Base-by-base conservation (phyloP, 2,113 vertebrate genomes). In the Takifugu bimaculatus region DNA sequence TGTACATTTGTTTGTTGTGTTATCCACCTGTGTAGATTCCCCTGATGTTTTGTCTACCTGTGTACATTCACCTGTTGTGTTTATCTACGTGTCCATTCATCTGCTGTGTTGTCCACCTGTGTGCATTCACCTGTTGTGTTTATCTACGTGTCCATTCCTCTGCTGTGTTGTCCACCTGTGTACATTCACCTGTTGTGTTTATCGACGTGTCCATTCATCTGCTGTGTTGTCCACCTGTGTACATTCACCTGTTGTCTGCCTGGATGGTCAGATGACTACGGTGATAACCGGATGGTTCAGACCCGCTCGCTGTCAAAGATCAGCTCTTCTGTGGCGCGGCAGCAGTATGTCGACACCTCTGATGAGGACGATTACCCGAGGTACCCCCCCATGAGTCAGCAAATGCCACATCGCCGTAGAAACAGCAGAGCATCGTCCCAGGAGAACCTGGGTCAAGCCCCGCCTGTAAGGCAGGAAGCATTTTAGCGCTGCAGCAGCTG, bases 281-380 rank as follows among this genome's bases (percentile, higher is more conserved):
- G 52, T 0, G 85, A 87, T 0, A 85, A 25, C 70, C 50, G 82
- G 49, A 88, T 91, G 80, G 83, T 85, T 13, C 78, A 77, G 4
- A 64, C 90, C 20, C 89, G 88, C 25, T 91, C 91, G 26, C 80
- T 91, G 48, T 91, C 91, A 5, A 91, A 88, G 85, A 88, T 90
- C 70, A 86, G 78, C 69, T 83, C 86, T 0, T 72, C 87, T 0
- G 52, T 86, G 45, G 79, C 75, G 2, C 70, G 56, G 0, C 70
- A 89, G 0, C 85, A 85, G 53, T 92, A 91, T 56, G 74, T 90
- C 57, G 96, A 96, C 89, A 94, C 92, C 4, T 98, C 94, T 0
- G 94, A 95, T 0, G 94, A 96, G 50, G 94, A 97, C 0, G 13
- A 83, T 6, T 58, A 67, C 29, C 81, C 63, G 12, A 69, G 80